Percentiles rank a stretch among this genome's conserved stretches.
These are phyloP conservation scores for Falcunculus frontatus DNA, from an alignment of 2,113 vertebrate species.

Conservation along the genomic window DNA sequence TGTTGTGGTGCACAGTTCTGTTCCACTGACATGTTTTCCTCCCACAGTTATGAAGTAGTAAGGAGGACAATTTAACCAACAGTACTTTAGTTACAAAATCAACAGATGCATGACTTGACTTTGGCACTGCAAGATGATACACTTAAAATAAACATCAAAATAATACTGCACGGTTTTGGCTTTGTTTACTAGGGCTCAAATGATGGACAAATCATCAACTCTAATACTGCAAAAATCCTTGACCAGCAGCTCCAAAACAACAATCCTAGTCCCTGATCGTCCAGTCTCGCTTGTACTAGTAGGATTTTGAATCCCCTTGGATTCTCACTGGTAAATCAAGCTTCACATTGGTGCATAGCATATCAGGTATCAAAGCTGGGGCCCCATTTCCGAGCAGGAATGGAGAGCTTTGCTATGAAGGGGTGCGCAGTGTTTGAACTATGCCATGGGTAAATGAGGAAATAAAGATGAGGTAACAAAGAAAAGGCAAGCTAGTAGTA, in stretches of 20 bases:
- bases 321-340: neutral
- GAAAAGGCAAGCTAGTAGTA: neutral
- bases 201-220: neutral
- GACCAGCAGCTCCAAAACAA: neutral
- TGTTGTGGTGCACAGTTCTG: neutral
- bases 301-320: neutral
- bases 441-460: neutral
- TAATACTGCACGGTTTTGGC: neutral
- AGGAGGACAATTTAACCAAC: neutral
- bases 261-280: neutral
- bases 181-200: neutral
- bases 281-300: neutral
- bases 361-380: neutral
- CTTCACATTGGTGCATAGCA: rapidly evolving
- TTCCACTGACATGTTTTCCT: neutral
- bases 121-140: neutral
- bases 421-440: neutral
- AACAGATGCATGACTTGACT: neutral
- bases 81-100: neutral
- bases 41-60: neutral
- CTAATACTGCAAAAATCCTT: neutral
- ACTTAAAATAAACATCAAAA: neutral
- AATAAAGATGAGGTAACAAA: neutral
- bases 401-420: neutral
- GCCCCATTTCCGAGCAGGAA: rapidly evolving